Evolutionary conservation across 2,797 vertebrate genomes (phyloP).

Genomic region (Intellagama lesueurii): DNA sequence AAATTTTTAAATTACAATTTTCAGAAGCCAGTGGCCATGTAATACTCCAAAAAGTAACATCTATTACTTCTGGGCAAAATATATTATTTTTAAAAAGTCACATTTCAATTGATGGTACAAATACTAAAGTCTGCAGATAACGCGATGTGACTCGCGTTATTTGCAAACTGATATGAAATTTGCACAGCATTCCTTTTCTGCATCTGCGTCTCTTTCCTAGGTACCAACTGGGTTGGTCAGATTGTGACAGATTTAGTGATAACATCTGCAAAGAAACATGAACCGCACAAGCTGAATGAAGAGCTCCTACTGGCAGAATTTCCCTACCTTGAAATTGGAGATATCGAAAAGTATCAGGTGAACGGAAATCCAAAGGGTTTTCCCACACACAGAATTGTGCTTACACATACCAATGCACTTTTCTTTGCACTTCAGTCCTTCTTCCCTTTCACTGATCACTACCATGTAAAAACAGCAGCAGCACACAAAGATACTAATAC

Average conservation of each 20-base stretch:
- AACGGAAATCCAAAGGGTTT: background rate
- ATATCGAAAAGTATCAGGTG: constrained; percentile 62
- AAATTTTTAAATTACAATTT: too few species aligned
- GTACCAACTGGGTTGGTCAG: constrained; percentile 67
- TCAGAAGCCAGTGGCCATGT: too few species aligned
- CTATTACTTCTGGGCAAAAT: too few species aligned
- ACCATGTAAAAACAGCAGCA: too few species aligned
- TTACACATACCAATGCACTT: background rate
- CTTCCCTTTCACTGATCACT: background rate
- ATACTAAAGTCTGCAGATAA: too few species aligned
- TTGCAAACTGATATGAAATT: too few species aligned
- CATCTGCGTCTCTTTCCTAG: constrained; percentile 38
- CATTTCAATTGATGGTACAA: too few species aligned
- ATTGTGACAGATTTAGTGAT: constrained; percentile 56
- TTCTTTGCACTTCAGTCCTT: background rate
- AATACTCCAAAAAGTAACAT: too few species aligned
- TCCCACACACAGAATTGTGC: background rate
- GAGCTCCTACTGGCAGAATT: constrained; percentile 34
- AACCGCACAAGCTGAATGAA: background rate
- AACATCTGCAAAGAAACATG: constrained; percentile 50
- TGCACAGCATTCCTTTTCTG: background rate
- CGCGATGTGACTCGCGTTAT: too few species aligned
- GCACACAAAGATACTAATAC: too few species aligned
- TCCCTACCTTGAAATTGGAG: constrained; percentile 55
- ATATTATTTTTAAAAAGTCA: too few species aligned